A percentile compares a stretch with the other conserved stretches of the same genome.
These are phyloP conservation scores for Schizaphis graminum DNA, from an alignment of 2,888 invertebrate species.

Conservation along the genomic window DNA sequence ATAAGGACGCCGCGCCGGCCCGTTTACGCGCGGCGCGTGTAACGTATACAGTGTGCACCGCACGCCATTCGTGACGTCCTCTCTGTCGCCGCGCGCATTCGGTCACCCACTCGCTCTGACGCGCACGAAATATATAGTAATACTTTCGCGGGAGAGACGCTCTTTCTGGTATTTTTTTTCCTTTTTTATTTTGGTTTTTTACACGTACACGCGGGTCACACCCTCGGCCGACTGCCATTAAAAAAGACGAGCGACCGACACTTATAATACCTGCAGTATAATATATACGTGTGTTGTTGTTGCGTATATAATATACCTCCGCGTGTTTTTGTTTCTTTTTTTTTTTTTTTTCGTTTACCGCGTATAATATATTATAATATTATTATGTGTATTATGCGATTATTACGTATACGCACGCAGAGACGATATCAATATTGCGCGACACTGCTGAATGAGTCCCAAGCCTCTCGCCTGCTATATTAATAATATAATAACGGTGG, in stretches of 20 bases:
- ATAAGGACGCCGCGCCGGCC: conserved; percentile 12
- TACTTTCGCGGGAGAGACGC: background rate
- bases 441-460: background rate
- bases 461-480: background rate
- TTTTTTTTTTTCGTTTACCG: background rate
- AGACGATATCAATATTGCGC: background rate
- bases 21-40: background rate
- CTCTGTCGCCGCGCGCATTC: background rate
- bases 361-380: background rate
- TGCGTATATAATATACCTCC: background rate
- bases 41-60: background rate
- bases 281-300: conserved; percentile 4
- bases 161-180: background rate
- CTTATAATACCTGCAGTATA: background rate
- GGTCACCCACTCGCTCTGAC: background rate
- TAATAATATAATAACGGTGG: background rate
- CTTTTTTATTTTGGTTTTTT: background rate
- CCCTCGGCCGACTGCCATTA: conserved; percentile 47
- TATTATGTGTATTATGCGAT: background rate
- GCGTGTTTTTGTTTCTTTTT: background rate
- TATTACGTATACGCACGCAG: background rate
- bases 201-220: background rate
- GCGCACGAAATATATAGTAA: background rate
- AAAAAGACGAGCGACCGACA: conserved; percentile 21
- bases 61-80: conserved; percentile 11